Conservation (phyloP, 1,140 invertebrate species). For the Anastrepha ludens region DNA sequence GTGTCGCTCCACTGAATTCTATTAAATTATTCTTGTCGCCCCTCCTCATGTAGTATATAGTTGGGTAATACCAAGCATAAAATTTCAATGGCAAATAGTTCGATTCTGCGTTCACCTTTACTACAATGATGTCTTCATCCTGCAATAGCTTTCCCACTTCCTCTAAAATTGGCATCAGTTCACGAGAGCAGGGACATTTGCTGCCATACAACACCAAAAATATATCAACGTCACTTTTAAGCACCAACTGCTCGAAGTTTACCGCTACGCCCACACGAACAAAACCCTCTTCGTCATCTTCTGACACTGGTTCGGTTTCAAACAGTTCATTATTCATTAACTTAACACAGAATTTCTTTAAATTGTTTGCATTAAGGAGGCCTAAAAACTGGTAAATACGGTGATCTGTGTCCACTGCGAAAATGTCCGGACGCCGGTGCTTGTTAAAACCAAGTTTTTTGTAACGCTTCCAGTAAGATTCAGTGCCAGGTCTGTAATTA, state of each 20-base stretch:
- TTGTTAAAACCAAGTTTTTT: slow-evolving; percentile 22
- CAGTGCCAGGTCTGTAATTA: background rate
- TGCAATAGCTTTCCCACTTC: slow-evolving; percentile 22
- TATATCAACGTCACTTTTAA: slow-evolving; percentile 41
- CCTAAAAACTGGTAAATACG: slow-evolving; percentile 60
- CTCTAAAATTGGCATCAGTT: slow-evolving; percentile 18
- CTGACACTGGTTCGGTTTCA: slow-evolving; percentile 28
- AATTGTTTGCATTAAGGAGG: slow-evolving; percentile 34
- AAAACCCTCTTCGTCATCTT: slow-evolving; percentile 37
- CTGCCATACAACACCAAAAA: slow-evolving; percentile 11
- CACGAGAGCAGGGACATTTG: background rate
- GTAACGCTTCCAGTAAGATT: slow-evolving; percentile 14
- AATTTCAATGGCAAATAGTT: slow-evolving; percentile 54
- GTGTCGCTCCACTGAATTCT: background rate
- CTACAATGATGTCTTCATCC: slow-evolving; percentile 24
- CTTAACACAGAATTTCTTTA: slow-evolving; percentile 58
- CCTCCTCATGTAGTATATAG: background rate
- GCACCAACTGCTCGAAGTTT: slow-evolving; percentile 50
- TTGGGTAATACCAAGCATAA: slow-evolving; percentile 16
- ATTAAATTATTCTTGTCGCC: slow-evolving; percentile 42
- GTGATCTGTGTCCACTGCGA: slow-evolving; percentile 56
- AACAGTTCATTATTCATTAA: slow-evolving; percentile 50
- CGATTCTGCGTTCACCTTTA: slow-evolving; percentile 46
- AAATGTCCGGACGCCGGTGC: slow-evolving; percentile 49
- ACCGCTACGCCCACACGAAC: slow-evolving; percentile 28